Base-by-base conservation (phyloP, 2,797 vertebrate genomes). In the Rousettus madagascariensis region DNA sequence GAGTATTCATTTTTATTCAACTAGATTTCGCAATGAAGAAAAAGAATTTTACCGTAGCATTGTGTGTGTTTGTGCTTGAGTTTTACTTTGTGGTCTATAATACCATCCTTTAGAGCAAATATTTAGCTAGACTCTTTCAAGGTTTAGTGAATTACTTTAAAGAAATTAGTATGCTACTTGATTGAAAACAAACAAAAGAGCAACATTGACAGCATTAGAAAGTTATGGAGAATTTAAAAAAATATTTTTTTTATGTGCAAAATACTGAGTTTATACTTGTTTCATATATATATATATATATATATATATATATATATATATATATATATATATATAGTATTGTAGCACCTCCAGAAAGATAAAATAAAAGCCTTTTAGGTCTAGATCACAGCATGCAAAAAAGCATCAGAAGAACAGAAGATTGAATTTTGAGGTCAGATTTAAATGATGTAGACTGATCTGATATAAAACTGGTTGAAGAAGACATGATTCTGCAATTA, bases 301-400 rank as follows among this genome's bases (percentile, higher is more conserved):
- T 4, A 38, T 38, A 33, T 33, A 33, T 28, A 41, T 4, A 38
- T 38, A 33, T 33, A 33, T 28, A 41, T 4, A 38, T 38, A 33
- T 33, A 65, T 78, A 49, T 66, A 38, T 53, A 49, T 28, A 41
- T 4, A 38, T 38, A 33, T 33, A 33, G 33, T 87, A 57, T 33
- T 74, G 24, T 26, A 79, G n/a, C 4, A 49, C 7, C 33, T 91
- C 51, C 87, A 71, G 59, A 77, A 82, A 74, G 43, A 90, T 41
- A 77, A 93, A 94, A 88, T 33, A 33, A 87, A 86, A 96, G 43
- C 1, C 5, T 86, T 87, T 95, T 85, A 89, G 74, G 33, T 82
- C 41, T 41, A 74, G 66, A 92, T 74, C 66, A 88, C 72, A 79
- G 80, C 30, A 75, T 61, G 72, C 2, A 71, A 72, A 82, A 83